Evolutionary conservation across 2,113 vertebrate genomes (phyloP).

Genomic region (Tenrec ecaudatus): DNA sequence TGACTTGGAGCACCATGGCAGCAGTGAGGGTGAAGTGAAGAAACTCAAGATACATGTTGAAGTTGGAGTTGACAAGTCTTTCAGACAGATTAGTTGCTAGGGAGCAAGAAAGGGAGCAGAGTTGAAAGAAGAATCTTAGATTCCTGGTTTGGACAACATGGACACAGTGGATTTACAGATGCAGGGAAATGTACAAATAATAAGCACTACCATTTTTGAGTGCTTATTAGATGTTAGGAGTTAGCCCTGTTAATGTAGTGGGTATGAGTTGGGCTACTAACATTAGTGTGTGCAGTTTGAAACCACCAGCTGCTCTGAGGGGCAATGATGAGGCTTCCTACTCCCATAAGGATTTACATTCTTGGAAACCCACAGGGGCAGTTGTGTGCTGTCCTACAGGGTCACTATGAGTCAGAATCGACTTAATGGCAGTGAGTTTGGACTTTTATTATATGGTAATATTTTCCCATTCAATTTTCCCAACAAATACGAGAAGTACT

Average conservation of each 20-base stretch:
- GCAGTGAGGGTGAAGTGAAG: not conserved
- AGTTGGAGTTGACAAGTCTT: not conserved
- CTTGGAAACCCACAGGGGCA: too few species aligned
- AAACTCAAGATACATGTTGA: not conserved
- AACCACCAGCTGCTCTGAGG: too few species aligned
- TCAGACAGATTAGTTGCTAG: not conserved
- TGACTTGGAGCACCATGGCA: not conserved
- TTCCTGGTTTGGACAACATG: constrained; percentile 12
- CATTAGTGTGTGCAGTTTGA: too few species aligned
- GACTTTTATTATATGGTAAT: not conserved
- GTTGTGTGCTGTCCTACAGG: too few species aligned
- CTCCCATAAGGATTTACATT: too few species aligned
- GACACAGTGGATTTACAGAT: not conserved
- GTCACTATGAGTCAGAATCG: too few species aligned
- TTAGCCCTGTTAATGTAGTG: too few species aligned
- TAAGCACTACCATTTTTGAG: not conserved
- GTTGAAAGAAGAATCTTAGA: constrained; percentile 39
- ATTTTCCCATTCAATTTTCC: not conserved
- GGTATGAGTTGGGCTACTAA: too few species aligned
- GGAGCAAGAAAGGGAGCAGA: constrained; percentile 13
- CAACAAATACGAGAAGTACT: not conserved
- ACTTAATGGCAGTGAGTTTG: too few species aligned
- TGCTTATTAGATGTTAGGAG: not conserved
- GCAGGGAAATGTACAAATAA: not conserved
- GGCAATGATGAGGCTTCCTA: too few species aligned